Evolutionary conservation across 2,797 vertebrate genomes (phyloP).

Genomic region (Merluccius polli): DNA sequence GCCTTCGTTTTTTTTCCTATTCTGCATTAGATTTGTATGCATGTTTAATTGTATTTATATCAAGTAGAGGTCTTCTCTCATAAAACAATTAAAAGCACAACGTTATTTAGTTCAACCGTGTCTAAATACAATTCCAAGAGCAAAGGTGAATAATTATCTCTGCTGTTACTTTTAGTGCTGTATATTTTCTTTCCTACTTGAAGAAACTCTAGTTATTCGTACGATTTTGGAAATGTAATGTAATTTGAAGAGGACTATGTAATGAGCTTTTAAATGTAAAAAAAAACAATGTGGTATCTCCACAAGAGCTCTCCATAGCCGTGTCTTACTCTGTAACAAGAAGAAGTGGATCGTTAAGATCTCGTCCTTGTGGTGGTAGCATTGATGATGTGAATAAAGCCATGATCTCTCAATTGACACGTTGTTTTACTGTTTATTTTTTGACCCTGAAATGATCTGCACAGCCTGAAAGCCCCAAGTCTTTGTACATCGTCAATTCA

Average conservation of each 20-base stretch:
- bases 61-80: slow-evolving; percentile 1
- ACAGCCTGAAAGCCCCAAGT: not conserved
- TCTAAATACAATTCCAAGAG: slow-evolving; percentile 55
- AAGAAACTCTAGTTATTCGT: slow-evolving; percentile 75
- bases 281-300: not conserved
- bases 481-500: not conserved
- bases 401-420: not conserved
- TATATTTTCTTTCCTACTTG: slow-evolving; percentile 59
- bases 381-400: not conserved
- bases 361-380: not conserved
- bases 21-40: not conserved
- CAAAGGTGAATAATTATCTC: slow-evolving; percentile 59
- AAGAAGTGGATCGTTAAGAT: not conserved
- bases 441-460: not conserved
- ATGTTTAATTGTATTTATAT: not conserved
- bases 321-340: not conserved
- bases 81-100: slow-evolving; percentile 26
- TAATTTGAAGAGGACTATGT: slow-evolving; percentile 59
- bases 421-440: not conserved
- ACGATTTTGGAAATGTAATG: slow-evolving; percentile 78
- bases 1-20: not conserved
- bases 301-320: not conserved
- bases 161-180: slow-evolving; percentile 75
- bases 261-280: slow-evolving; percentile 44
- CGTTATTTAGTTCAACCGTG: slow-evolving; percentile 29